These are phyloP conservation scores for Eolophus roseicapilla DNA, from an alignment of 2,113 vertebrate genomes.

Conservation along the genomic window DNA sequence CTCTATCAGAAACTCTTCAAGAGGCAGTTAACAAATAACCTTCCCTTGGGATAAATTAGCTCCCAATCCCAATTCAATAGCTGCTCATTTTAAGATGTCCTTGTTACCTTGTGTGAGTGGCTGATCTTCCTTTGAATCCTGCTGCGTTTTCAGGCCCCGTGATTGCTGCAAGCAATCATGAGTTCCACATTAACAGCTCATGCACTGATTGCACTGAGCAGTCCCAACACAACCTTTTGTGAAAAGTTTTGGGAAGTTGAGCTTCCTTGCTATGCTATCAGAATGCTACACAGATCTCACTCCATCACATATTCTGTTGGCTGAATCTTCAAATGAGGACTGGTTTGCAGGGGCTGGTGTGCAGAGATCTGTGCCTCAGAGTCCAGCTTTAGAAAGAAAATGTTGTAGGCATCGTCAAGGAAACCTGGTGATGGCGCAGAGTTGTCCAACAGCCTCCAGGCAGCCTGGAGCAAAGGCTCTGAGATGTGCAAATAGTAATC, in stretches of 20 bases:
- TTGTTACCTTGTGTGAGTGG: background rate
- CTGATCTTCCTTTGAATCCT: slow-evolving; percentile 3
- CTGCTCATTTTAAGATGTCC: background rate
- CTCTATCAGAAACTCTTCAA: background rate
- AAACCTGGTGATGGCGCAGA: background rate
- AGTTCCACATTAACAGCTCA: background rate
- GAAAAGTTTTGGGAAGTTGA: background rate
- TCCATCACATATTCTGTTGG: background rate
- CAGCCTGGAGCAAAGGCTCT: slow-evolving; percentile 47
- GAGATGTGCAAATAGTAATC: background rate
- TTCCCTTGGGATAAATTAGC: slow-evolving; percentile 31
- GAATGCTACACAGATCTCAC: background rate
- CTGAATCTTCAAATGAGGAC: background rate
- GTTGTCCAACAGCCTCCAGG: slow-evolving; percentile 45
- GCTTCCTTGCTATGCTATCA: fast-evolving
- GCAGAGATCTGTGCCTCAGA: background rate
- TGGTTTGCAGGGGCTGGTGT: background rate
- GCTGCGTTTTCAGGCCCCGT: background rate
- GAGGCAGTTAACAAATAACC: background rate
- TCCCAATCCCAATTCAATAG: background rate
- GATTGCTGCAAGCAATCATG: background rate
- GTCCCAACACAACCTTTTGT: background rate
- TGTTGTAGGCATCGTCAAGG: background rate
- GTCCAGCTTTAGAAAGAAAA: background rate
- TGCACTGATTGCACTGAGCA: background rate